Conservation (phyloP, 2,888 invertebrate genomes). For the Nasonia oneida region DNA sequence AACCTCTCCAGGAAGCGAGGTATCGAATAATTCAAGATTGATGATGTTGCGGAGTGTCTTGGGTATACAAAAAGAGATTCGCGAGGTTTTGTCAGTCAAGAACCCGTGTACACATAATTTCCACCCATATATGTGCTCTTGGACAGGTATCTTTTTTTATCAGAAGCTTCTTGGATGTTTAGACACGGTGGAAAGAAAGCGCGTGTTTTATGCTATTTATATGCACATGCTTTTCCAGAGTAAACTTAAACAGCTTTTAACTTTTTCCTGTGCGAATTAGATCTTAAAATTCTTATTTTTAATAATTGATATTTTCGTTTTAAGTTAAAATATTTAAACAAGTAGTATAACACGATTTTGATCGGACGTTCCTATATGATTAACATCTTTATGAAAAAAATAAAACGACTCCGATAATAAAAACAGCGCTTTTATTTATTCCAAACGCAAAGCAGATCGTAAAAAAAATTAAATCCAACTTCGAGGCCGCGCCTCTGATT, state of each 20-base stretch:
- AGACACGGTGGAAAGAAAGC: not conserved
- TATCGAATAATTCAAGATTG: slow-evolving; percentile 35
- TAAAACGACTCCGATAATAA: not conserved
- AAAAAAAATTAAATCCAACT: not conserved
- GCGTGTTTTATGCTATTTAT: not conserved
- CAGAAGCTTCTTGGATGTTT: not conserved
- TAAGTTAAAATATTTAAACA: no score
- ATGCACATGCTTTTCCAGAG: not conserved
- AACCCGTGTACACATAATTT: not conserved
- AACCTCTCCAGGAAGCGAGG: not conserved
- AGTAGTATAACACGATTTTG: not conserved
- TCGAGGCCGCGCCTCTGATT: not conserved
- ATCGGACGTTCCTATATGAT: not conserved
- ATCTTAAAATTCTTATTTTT: no score
- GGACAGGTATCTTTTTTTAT: slow-evolving; percentile 10
- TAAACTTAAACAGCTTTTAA: not conserved
- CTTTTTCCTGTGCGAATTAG: not conserved
- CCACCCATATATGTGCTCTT: not conserved
- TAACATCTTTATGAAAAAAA: not conserved
- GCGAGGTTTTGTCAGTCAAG: slow-evolving; percentile 17
- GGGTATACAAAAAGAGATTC: not conserved
- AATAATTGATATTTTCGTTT: no score
- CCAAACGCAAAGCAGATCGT: not conserved
- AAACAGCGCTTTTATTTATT: not conserved
- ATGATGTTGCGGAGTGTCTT: slow-evolving; percentile 4